Conservation (phyloP, 2,888 invertebrate species). For the Drosophila picticornis region DNA sequence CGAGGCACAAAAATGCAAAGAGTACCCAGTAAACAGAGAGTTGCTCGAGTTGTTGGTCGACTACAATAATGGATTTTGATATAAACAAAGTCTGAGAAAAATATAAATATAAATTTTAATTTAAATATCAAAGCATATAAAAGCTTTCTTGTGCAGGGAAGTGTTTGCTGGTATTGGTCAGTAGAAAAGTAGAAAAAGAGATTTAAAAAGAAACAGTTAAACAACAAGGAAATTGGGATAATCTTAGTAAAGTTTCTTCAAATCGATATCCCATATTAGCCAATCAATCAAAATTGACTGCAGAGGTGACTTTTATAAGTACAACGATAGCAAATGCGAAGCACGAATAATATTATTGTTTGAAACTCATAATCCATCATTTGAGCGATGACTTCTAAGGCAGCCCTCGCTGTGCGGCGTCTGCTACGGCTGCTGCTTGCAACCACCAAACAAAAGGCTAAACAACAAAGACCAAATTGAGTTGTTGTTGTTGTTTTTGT, state of each 20-base stretch:
- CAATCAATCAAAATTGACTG: conserved; percentile 39
- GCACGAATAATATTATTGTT: conserved; percentile 25
- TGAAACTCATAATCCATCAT: conserved; percentile 50
- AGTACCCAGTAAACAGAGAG: background rate
- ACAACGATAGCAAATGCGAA: conserved; percentile 1
- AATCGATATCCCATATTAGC: background rate
- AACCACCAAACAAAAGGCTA: conserved; percentile 69
- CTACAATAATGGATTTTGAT: background rate
- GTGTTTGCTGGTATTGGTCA: background rate
- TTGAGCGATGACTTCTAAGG: conserved; percentile 32
- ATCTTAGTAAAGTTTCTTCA: background rate
- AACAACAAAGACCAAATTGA: conserved; percentile 65
- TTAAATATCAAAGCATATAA: background rate
- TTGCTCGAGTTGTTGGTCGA: background rate
- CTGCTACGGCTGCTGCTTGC: conserved; percentile 29
- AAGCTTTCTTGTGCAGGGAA: background rate
- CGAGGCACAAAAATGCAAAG: conserved; percentile 33
- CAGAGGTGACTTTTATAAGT: conserved; percentile 29
- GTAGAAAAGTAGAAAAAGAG: background rate
- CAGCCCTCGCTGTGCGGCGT: conserved; percentile 56
- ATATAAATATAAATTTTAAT: background rate
- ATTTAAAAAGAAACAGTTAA: accelerated
- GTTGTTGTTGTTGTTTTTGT: conserved; percentile 25
- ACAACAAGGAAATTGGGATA: background rate
- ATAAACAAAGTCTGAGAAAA: background rate